Evolutionary conservation across 2,888 invertebrate species (phyloP).

Genomic region (Galerucella nymphaeae): DNA sequence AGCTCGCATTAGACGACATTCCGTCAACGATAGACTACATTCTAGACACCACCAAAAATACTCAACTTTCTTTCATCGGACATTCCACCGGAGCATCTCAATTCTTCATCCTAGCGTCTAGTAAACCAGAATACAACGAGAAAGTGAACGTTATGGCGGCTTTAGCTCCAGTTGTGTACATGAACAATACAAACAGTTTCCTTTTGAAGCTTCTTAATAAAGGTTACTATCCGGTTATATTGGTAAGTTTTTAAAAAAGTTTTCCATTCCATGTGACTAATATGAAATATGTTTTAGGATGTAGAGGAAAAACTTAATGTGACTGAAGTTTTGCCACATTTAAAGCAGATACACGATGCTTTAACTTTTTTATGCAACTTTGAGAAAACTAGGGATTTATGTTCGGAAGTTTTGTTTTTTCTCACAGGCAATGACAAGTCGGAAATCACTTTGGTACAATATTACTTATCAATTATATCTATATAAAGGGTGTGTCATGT

Average conservation of each 20-base stretch:
- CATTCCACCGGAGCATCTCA: slow-evolving; percentile 81
- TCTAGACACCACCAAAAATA: slow-evolving; percentile 67
- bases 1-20: slow-evolving; percentile 81
- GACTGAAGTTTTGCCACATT: slow-evolving; percentile 30
- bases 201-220: slow-evolving; percentile 14
- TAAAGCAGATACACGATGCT: background rate
- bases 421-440: slow-evolving; percentile 41
- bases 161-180: slow-evolving; percentile 74
- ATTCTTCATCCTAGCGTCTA: slow-evolving; percentile 74
- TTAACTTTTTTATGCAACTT: slow-evolving; percentile 21
- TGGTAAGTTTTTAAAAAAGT: slow-evolving; percentile 19
- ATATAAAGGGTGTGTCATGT: too few species aligned
- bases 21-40: slow-evolving; percentile 83
- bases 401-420: slow-evolving; percentile 25
- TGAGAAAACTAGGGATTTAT: slow-evolving; percentile 23
- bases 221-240: slow-evolving; percentile 15
- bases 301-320: slow-evolving; percentile 20
- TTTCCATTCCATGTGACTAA: too few species aligned
- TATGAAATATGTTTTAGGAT: slow-evolving; percentile 30
- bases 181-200: slow-evolving; percentile 55
- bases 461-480: background rate
- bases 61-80: slow-evolving; percentile 78
- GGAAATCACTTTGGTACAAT: slow-evolving; percentile 42
- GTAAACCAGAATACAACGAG: slow-evolving; percentile 72
- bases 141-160: slow-evolving; percentile 75